A percentile compares a stretch with the other conserved stretches of the same genome.
These are phyloP conservation scores for Trichopoda pennipes DNA, from an alignment of 2,888 invertebrate genomes.

Conservation along the genomic window DNA sequence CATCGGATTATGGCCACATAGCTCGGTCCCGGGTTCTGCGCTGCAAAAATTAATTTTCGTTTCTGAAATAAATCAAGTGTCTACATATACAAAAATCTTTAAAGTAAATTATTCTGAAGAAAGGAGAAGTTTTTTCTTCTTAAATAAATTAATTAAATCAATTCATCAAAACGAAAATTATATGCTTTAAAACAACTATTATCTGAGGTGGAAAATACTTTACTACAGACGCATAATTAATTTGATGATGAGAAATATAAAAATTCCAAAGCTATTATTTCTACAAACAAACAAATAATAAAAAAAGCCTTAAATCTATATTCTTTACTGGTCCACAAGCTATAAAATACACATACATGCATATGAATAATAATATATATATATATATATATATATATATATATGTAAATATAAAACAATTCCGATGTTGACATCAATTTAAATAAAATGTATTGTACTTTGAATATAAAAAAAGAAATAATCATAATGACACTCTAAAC, in stretches of 20 bases:
- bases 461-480: constrained; percentile 11
- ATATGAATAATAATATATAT: not conserved
- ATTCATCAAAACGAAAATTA: too few species aligned
- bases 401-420: constrained; percentile 14
- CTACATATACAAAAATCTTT: too few species aligned
- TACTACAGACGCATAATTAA: constrained; percentile 34
- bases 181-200: constrained; percentile 5
- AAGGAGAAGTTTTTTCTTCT: too few species aligned
- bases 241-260: constrained; percentile 10
- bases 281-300: constrained; percentile 13
- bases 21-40: too few species aligned
- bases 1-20: too few species aligned
- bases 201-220: constrained; percentile 22
- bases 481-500: constrained; percentile 23
- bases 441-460: constrained; percentile 28
- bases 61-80: too few species aligned
- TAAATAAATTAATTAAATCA: too few species aligned
- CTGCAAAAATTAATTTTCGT: too few species aligned
- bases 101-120: too few species aligned
- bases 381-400: not conserved
- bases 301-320: constrained; percentile 50
- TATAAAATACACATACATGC: constrained; percentile 8
- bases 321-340: constrained; percentile 50
- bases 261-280: constrained; percentile 50
- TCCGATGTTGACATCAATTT: constrained; percentile 53